A percentile compares a stretch with the other conserved stretches of the same genome.
Evolutionary conservation across 2,113 vertebrate species (phyloP).

Genomic region (Formicarius rufipectus): DNA sequence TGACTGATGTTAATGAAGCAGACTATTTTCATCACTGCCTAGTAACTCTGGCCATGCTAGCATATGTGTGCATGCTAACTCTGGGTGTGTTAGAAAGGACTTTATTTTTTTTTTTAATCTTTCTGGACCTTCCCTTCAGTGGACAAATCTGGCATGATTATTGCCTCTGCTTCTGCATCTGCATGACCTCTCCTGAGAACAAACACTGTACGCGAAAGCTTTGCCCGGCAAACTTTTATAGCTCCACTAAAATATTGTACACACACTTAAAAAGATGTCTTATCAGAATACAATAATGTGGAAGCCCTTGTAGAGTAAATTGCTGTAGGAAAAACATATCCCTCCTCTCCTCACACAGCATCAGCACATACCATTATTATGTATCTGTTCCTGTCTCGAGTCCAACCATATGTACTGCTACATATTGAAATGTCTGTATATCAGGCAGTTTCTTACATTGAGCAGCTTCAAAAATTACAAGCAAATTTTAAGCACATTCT

Average conservation of each 20-base stretch:
- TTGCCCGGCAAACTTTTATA: not conserved
- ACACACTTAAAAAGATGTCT: not conserved
- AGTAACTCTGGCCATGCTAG: not conserved
- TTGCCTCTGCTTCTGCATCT: not conserved
- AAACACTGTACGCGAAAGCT: not conserved
- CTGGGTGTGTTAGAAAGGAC: not conserved
- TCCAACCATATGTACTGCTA: not conserved
- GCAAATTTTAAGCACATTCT: conserved; percentile 47
- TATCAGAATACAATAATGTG: conserved; percentile 4
- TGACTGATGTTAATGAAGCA: not conserved
- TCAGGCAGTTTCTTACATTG: not conserved
- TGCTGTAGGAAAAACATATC: not conserved
- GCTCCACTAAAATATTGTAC: not conserved
- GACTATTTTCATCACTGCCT: not conserved
- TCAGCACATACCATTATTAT: not conserved
- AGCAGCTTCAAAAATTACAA: conserved; percentile 1
- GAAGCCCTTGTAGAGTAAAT: not conserved
- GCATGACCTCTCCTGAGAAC: not conserved
- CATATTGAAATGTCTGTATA: not conserved
- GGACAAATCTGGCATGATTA: not conserved
- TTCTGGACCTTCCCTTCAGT: not conserved
- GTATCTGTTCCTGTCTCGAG: not conserved
- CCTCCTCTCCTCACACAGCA: conserved; percentile 4
- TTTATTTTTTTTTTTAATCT: not conserved
- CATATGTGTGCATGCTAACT: not conserved